Conservation (phyloP, 2,888 invertebrate species). For the Xestoiulus laeticollis region DNA sequence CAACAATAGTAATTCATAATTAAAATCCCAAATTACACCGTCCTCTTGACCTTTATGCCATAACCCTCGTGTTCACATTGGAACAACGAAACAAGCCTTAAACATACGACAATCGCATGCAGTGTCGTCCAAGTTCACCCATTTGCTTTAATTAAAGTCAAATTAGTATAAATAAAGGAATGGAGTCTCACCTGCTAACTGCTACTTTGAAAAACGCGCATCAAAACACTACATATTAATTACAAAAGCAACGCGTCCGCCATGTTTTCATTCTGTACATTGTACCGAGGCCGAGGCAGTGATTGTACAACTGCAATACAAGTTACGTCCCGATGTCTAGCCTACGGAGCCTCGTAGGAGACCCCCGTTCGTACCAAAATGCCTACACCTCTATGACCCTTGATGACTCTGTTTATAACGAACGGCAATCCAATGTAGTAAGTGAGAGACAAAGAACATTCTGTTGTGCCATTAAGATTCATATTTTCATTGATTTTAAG, state of each 20-base stretch:
- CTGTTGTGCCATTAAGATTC: no score
- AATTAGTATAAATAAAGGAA: not conserved
- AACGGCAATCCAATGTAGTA: no score
- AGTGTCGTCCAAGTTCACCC: not conserved
- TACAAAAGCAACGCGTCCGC: not conserved
- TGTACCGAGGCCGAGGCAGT: no score
- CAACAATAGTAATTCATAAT: not conserved
- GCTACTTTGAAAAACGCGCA: slow-evolving; percentile 38
- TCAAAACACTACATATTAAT: not conserved
- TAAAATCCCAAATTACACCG: not conserved
- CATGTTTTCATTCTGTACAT: not conserved
- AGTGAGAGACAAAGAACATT: no score
- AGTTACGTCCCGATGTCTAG: not conserved
- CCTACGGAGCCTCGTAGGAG: not conserved
- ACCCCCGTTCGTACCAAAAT: not conserved
- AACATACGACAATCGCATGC: not conserved
- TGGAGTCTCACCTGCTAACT: not conserved
- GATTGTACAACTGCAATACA: no score
- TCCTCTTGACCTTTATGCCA: not conserved
- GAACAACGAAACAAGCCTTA: not conserved
- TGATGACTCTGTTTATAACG: no score
- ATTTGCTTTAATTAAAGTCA: not conserved
- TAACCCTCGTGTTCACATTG: not conserved
- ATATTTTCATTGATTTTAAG: no score
- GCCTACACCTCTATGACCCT: no score